Evolutionary conservation across 2,113 vertebrate genomes (phyloP).

Genomic region (Erpornis zantholeuca): DNA sequence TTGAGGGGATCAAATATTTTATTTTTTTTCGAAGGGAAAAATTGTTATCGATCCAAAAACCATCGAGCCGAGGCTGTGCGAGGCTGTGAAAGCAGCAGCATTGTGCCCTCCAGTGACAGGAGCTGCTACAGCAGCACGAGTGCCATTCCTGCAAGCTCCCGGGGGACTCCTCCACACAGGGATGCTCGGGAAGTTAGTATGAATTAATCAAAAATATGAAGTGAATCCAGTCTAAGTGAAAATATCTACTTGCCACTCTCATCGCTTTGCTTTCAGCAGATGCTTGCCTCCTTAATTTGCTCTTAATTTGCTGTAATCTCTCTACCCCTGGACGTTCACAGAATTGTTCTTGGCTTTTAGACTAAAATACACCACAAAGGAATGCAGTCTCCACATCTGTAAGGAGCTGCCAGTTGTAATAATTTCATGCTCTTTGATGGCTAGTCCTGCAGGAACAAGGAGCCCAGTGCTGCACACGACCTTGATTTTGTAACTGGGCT

Average conservation of each 20-base stretch:
- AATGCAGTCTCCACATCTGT: neutral
- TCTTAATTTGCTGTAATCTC: neutral
- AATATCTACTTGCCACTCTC: neutral
- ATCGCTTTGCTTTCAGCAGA: neutral
- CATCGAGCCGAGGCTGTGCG: neutral
- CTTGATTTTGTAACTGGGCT: neutral
- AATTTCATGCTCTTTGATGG: neutral
- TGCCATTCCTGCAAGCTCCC: neutral
- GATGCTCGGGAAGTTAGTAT: neutral
- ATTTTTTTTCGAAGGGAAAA: neutral
- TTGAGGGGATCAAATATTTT: neutral
- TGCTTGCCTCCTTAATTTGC: neutral
- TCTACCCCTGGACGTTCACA: neutral
- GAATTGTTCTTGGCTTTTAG: neutral
- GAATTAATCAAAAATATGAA: neutral
- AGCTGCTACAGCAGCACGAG: conserved; percentile 16
- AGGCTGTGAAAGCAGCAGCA: conserved; percentile 12
- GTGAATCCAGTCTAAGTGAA: neutral
- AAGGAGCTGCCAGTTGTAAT: neutral
- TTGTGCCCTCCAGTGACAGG: conserved; percentile 58
- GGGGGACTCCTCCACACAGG: neutral
- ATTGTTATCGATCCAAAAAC: neutral
- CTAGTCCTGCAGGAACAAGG: neutral
- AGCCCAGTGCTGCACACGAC: neutral
- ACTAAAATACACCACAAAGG: neutral